These are phyloP conservation scores for Bothrops jararaca DNA, from an alignment of 2,113 vertebrate genomes.

Conservation along the genomic window DNA sequence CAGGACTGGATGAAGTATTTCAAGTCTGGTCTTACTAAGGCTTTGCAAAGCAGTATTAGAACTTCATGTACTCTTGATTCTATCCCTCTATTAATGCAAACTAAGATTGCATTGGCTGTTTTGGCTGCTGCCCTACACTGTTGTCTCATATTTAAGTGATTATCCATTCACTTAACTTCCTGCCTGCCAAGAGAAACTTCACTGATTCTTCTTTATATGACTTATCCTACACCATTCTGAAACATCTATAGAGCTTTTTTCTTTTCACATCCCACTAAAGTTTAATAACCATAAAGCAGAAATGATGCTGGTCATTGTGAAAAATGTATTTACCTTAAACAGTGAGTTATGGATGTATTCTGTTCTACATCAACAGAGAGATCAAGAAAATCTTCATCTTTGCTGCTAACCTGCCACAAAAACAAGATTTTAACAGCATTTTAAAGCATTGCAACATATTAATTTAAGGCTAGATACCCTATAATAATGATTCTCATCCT, in stretches of 20 bases:
- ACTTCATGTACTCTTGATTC: too few species aligned
- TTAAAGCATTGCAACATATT: neutral
- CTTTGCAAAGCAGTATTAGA: too few species aligned
- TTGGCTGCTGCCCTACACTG: too few species aligned
- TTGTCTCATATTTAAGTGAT: too few species aligned
- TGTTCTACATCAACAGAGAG: conserved; percentile 98
- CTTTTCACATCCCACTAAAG: conserved; percentile 23
- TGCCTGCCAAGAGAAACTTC: neutral
- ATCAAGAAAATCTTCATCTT: conserved; percentile 98
- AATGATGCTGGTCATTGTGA: neutral
- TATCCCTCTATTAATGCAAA: too few species aligned
- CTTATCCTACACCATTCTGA: neutral
- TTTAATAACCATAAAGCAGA: conserved; percentile 23
- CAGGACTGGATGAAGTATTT: too few species aligned
- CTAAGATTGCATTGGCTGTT: too few species aligned
- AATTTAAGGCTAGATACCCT: neutral
- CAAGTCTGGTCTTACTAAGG: too few species aligned
- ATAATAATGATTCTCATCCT: neutral
- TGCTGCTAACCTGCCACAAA: conserved; percentile 90
- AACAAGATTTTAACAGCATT: conserved; percentile 19
- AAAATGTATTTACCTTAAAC: conserved; percentile 85
- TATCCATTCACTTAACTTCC: neutral
- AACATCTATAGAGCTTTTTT: neutral
- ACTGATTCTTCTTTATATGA: neutral
- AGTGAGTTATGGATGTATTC: conserved; percentile 97